These are phyloP conservation scores for Arge pagana DNA, from an alignment of 2,888 invertebrate species.

Conservation along the genomic window DNA sequence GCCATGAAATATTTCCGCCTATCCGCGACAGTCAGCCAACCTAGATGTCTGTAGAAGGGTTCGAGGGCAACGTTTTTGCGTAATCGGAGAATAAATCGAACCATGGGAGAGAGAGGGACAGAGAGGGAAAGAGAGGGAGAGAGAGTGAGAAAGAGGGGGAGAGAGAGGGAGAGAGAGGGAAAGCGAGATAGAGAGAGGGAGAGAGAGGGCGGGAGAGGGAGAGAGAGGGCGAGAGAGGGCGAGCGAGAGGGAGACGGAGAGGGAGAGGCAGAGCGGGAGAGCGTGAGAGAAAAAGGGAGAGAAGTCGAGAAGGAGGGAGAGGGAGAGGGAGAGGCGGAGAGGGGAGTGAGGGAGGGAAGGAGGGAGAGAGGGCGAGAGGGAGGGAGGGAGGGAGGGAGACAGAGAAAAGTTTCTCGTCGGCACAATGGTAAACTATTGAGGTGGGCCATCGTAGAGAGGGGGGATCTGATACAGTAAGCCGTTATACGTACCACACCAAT, in stretches of 20 bases:
- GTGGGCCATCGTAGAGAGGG: conserved; percentile 30
- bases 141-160: too few relatives aligned
- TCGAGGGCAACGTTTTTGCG: not conserved
- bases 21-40: not conserved
- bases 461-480: too few relatives aligned
- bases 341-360: conserved; percentile 1
- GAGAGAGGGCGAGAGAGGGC: too few relatives aligned
- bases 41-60: not conserved
- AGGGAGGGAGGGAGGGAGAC: not conserved
- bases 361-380: conserved; percentile 9
- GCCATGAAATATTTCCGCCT: not conserved
- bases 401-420: conserved; percentile 22
- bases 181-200: too few relatives aligned
- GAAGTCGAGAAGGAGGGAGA: conserved; percentile 20
- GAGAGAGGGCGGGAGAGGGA: too few relatives aligned
- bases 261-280: too few relatives aligned
- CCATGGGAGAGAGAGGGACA: too few relatives aligned
- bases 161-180: too few relatives aligned
- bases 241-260: conserved; percentile 4
- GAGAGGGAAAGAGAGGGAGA: not conserved
- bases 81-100: not conserved
- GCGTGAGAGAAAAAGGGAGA: too few relatives aligned
- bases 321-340: conserved; percentile 12
- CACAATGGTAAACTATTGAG: too few relatives aligned
- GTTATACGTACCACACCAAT: too few relatives aligned